Percentiles rank a stretch among this genome's conserved stretches.
Evolutionary conservation across 64 coral and sea anemone species (phyloP).

Genomic region (Montipora cactus): DNA sequence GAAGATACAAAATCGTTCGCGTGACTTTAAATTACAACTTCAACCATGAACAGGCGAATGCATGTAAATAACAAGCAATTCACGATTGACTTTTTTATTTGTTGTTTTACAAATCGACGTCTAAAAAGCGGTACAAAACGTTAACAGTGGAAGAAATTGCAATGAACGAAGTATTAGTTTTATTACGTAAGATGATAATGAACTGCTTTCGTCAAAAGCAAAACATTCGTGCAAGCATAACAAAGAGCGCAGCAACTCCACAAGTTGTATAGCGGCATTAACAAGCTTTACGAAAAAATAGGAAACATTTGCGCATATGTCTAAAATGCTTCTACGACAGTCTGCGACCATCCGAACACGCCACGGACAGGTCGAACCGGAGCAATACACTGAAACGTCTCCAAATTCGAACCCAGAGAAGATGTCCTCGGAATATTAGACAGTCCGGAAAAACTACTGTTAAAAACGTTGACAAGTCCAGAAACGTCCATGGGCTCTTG

Average conservation of each 20-base stretch:
- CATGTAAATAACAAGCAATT: background rate
- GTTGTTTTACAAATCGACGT: background rate
- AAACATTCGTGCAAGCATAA: slow-evolving; percentile 19
- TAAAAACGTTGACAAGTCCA: slow-evolving; percentile 91
- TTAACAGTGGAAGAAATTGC: slow-evolving; percentile 12
- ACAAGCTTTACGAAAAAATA: background rate
- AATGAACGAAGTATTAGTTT: background rate
- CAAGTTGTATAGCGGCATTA: slow-evolving; percentile 1
- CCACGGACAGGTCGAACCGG: slow-evolving; percentile 51
- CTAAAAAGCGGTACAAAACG: background rate
- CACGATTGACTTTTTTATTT: background rate
- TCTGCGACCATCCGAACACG: slow-evolving; percentile 78
- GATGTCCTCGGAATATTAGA: slow-evolving; percentile 76
- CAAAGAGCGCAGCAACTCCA: background rate
- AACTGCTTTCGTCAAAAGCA: slow-evolving; percentile 10
- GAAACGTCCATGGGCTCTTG: slow-evolving; percentile 94
- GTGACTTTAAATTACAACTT: background rate
- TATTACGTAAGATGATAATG: slow-evolving; percentile 24
- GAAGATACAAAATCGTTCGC: background rate
- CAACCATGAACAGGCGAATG: background rate
- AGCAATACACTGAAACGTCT: slow-evolving; percentile 43
- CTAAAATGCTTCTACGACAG: slow-evolving; percentile 84
- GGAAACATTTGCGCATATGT: background rate
- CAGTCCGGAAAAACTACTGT: slow-evolving; percentile 90
- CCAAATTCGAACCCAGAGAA: slow-evolving; percentile 52